phyloP scores from a whole-genome alignment of 2,113 vertebrate genomes.

The Hiodon tergisus region DNA sequence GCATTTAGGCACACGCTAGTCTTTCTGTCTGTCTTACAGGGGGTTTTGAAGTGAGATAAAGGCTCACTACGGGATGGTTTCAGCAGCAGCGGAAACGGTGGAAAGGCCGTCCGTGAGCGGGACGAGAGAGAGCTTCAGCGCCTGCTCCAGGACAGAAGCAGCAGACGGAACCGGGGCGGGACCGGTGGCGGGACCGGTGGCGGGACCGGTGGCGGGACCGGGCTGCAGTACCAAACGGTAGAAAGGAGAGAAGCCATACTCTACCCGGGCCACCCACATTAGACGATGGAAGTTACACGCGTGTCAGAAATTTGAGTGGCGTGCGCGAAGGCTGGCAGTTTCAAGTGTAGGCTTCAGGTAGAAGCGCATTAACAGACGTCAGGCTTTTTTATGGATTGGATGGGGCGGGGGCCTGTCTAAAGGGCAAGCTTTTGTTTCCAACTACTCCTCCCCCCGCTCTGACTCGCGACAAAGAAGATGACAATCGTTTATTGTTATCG shows the following conservation, averaged over 20 bases:
- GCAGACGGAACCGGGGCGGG: neutral
- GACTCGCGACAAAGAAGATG: neutral
- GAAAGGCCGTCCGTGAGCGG: too few species aligned
- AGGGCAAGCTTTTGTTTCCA: neutral
- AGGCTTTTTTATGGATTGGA: neutral
- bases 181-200: neutral
- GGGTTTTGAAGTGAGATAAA: too few species aligned
- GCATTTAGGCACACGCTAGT: too few species aligned
- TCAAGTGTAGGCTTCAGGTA: slow-evolving; percentile 4
- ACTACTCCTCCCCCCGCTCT: neutral
- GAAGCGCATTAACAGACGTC: slow-evolving; percentile 22
- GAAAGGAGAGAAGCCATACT: slow-evolving; percentile 1
- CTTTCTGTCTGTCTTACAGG: too few species aligned
- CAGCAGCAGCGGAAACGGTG: too few species aligned
- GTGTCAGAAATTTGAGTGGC: slow-evolving; percentile 27
- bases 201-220: neutral
- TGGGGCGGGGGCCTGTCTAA: neutral
- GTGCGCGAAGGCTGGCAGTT: slow-evolving; percentile 31
- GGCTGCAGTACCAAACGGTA: slow-evolving; percentile 19
- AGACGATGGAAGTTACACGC: slow-evolving; percentile 36
- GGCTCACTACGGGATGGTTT: too few species aligned
- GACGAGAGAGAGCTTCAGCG: slow-evolving; percentile 45
- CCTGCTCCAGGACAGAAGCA: neutral
- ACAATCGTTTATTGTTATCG: too few species aligned
- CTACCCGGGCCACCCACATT: slow-evolving; percentile 18